Percentiles rank a stretch among this genome's conserved stretches.
These are phyloP conservation scores for Trilocha varians DNA, from an alignment of 2,888 invertebrate genomes.

Conservation along the genomic window DNA sequence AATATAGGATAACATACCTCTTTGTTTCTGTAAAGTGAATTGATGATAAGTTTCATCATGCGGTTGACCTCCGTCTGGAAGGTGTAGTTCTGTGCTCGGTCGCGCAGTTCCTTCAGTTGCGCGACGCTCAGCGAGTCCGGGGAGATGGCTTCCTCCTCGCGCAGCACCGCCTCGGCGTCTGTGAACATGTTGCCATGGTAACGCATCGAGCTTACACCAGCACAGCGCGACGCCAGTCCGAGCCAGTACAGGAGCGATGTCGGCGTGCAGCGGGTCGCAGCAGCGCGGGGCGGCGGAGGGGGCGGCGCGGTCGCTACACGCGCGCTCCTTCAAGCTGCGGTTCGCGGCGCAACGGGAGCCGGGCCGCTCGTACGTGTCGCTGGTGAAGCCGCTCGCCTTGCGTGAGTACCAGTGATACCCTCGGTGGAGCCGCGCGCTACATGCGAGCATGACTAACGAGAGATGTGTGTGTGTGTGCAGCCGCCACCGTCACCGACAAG, in stretches of 20 bases:
- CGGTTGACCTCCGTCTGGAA: slow-evolving; percentile 99
- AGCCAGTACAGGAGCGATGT: background rate
- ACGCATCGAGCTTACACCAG: too few species aligned
- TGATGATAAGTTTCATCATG: slow-evolving; percentile 99
- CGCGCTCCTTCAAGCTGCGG: slow-evolving; percentile 50
- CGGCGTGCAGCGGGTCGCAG: slow-evolving; percentile 11
- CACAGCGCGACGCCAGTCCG: too few species aligned
- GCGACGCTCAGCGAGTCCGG: slow-evolving; percentile 95
- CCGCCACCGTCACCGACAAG: slow-evolving; percentile 47
- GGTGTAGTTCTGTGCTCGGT: slow-evolving; percentile 88
- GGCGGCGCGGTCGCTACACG: slow-evolving; percentile 16
- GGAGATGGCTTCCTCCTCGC: slow-evolving; percentile 97
- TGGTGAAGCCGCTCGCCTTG: slow-evolving; percentile 42
- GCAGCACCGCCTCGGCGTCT: slow-evolving; percentile 91
- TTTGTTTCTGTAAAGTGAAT: slow-evolving; percentile 98
- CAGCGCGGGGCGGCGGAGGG: slow-evolving; percentile 18
- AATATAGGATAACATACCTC: slow-evolving; percentile 81
- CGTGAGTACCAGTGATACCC: slow-evolving; percentile 29
- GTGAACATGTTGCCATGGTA: slow-evolving; percentile 17
- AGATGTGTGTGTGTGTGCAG: slow-evolving; percentile 21
- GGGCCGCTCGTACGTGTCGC: slow-evolving; percentile 55
- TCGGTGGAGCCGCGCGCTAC: background rate
- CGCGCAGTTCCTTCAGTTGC: slow-evolving; percentile 92
- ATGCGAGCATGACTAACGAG: slow-evolving; percentile 2
- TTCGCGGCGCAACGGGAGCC: slow-evolving; percentile 53